Percentiles rank a stretch among this genome's conserved stretches.
These are phyloP conservation scores for Lingula anatina DNA, from an alignment of 2,888 invertebrate genomes.

Conservation along the genomic window DNA sequence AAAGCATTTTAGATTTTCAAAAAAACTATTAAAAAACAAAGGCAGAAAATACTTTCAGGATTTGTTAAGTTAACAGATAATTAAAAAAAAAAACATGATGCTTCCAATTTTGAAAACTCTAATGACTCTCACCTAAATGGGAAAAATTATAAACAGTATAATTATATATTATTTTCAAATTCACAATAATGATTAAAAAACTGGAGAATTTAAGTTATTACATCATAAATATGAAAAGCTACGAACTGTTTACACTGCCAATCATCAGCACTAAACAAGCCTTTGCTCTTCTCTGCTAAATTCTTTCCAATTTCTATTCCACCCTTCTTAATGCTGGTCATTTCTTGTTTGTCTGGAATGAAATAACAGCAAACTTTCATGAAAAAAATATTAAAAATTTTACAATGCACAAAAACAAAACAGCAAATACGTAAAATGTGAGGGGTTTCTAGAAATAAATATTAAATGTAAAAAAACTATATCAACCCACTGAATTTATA, in stretches of 20 bases:
- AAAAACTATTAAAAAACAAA: slow-evolving; percentile 6
- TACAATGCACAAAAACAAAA: not conserved
- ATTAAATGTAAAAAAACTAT: not conserved
- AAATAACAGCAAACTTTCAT: not conserved
- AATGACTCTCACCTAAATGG: too few species aligned
- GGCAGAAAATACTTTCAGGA: not conserved
- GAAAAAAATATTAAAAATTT: not conserved
- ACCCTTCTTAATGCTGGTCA: slow-evolving; percentile 40
- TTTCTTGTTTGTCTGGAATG: slow-evolving; percentile 45
- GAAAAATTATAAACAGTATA: too few species aligned
- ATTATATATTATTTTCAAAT: too few species aligned
- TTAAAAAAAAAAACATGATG: too few species aligned
- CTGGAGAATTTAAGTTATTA: too few species aligned
- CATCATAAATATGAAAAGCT: too few species aligned
- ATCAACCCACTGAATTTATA: too few species aligned
- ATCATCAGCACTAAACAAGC: slow-evolving; percentile 95
- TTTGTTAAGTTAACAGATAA: not conserved
- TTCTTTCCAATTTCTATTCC: slow-evolving; percentile 95
- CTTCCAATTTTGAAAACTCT: too few species aligned
- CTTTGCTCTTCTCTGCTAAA: slow-evolving; percentile 95
- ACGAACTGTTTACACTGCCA: slow-evolving; percentile 96
- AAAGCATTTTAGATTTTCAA: too few species aligned
- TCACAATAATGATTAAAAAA: too few species aligned
- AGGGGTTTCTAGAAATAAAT: not conserved
- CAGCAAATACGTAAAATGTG: not conserved